Conservation (phyloP, 2,113 vertebrate genomes). For the Crotalus horridus region DNA sequence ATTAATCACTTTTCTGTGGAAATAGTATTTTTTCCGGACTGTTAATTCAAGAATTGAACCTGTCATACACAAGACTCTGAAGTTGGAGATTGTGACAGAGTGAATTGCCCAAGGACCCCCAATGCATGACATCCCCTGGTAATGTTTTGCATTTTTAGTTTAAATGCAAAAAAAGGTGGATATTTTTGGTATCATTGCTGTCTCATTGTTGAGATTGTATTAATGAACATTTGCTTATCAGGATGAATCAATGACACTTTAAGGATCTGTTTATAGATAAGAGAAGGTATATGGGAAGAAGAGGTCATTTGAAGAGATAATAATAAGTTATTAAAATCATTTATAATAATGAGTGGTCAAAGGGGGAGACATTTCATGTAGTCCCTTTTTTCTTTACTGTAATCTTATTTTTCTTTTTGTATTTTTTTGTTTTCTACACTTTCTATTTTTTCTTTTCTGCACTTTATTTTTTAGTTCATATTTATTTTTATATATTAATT, state of each 20-base stretch:
- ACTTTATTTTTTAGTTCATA: not conserved
- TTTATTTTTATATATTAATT: not conserved
- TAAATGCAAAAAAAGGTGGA: not conserved
- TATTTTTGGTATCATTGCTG: not conserved
- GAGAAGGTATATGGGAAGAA: not conserved
- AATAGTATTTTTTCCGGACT: not conserved
- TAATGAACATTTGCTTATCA: not conserved
- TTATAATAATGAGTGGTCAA: not conserved
- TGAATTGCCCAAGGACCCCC: not conserved
- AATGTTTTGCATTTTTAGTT: not conserved
- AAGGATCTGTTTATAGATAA: not conserved
- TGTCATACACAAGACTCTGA: not conserved
- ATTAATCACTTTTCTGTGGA: not conserved
- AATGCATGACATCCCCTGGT: not conserved
- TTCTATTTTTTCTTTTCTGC: not conserved
- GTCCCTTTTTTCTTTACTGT: not conserved
- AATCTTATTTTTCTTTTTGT: not conserved
- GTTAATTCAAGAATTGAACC: not conserved
- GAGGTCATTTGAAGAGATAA: not conserved
- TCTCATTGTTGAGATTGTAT: not conserved
- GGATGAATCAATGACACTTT: not conserved
- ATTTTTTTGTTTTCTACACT: no score
- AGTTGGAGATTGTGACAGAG: not conserved
- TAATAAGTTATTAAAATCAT: not conserved
- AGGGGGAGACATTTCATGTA: not conserved